Evolutionary conservation across 1,140 invertebrate genomes (phyloP), one percentile per base, ranked within the genome.

Genomic region (Drosophila kepulauana): DNA sequence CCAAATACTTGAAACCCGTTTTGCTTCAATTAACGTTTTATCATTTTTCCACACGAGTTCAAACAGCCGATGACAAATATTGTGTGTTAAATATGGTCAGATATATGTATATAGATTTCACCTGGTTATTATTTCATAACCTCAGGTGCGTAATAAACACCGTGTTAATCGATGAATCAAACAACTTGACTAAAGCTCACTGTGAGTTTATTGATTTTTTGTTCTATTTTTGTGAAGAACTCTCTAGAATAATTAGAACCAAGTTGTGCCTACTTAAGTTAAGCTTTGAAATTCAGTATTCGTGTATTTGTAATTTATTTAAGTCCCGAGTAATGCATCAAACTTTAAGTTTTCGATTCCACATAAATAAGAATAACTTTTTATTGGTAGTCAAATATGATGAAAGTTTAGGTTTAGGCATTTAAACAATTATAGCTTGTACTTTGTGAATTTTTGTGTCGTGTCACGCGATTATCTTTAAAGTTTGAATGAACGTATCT

Each of bases 1-100:
- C 13, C 61, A 13, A 7, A 58, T 10, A 7, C 49, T 10, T 38
- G 10, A 38, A 86, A 87, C 84, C 49, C 52, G 79, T 82, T 88
- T 61, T 15, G 48, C 43, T 73, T 66, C 73, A 76, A 76, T 72
- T 66, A 67, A 51, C 51, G 30, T 71, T 62, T 49, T 16, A 82
- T 75, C 48, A 65, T 46, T 49, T 49, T 73, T 56, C n/a, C 48
- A 45, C 11, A 15, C 57, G 20, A 48, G 43, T 62, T 49, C 8
- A 28, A 75, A 75, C 59, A 72, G 64, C 52, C 64, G 62, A 52
- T 81, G 78, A 64, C 54, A 70, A 70, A 63, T 64, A 45, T 33
- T 5, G 6, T 49, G n/a, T 45, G 45, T 51, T 51, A 58, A 41
- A 35, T 59, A 48, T 65, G 35, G 5, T 11, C 38, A 52, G 15